Conservation (phyloP, 1,140 invertebrate genomes). For the Drosophila quadrilineata region DNA sequence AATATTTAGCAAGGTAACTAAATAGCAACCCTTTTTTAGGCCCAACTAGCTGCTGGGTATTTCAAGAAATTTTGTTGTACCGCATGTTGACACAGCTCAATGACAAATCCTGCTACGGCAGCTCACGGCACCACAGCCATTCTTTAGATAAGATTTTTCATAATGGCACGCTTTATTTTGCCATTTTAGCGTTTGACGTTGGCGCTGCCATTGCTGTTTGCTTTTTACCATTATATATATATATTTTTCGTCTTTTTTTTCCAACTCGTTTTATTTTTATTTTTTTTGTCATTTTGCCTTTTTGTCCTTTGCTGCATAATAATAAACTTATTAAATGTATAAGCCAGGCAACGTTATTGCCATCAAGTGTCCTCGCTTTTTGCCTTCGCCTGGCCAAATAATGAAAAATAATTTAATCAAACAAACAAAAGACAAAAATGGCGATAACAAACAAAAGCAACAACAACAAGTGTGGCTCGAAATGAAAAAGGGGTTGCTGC, state of each 20-base stretch:
- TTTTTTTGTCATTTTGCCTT: slow-evolving; percentile 30
- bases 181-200: too few relatives aligned
- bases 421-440: slow-evolving; percentile 58
- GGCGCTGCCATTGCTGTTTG: too few relatives aligned
- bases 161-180: slow-evolving; percentile 25
- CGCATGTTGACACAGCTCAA: slow-evolving; percentile 30
- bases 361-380: slow-evolving; percentile 9
- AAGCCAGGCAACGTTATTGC: slow-evolving; percentile 63
- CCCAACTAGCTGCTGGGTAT: slow-evolving; percentile 1
- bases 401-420: slow-evolving; percentile 80
- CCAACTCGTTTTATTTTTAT: neutral
- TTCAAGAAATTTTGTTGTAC: slow-evolving; percentile 9
- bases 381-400: slow-evolving; percentile 46
- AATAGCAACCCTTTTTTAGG: neutral
- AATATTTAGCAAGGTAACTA: too few relatives aligned
- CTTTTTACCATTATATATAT: too few relatives aligned
- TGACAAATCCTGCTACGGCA: slow-evolving; percentile 28
- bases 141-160: slow-evolving; percentile 32
- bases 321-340: slow-evolving; percentile 78
- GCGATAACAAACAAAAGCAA: slow-evolving; percentile 16
- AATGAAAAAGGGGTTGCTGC: slow-evolving; percentile 6
- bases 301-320: slow-evolving; percentile 59
- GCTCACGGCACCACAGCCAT: slow-evolving; percentile 15
- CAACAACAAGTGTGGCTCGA: neutral
- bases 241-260: too few relatives aligned